Evolutionary conservation across 2,797 vertebrate genomes (phyloP).

Genomic region (Avahi laniger): DNA sequence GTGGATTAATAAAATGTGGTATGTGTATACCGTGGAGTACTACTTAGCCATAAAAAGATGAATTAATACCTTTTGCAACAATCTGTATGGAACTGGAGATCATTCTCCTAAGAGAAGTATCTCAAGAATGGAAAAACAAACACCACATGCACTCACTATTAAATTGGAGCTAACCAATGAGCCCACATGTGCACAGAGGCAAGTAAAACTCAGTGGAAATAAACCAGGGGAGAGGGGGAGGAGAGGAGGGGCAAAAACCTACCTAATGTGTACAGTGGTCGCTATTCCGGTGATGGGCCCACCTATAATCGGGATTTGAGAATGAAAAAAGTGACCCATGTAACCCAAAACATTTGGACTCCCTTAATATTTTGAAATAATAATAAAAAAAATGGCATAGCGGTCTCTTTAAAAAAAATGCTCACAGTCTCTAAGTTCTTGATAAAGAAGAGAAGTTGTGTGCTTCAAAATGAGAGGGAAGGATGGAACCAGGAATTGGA

Average conservation of each 20-base stretch:
- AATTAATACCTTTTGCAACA: background rate
- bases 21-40: background rate
- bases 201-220: background rate
- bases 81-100: background rate
- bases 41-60: background rate
- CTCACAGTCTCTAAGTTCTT: background rate
- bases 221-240: background rate
- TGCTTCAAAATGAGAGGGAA: slow-evolving; percentile 17
- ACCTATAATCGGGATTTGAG: background rate
- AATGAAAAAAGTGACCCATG: background rate
- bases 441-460: background rate
- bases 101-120: background rate
- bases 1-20: background rate
- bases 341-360: background rate
- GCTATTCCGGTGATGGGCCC: background rate
- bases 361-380: background rate
- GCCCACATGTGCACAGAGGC: background rate
- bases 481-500: background rate
- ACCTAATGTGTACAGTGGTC: background rate
- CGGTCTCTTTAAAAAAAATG: background rate
- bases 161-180: background rate
- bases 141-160: background rate
- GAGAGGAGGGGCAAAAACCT: background rate
- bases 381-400: background rate
- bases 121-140: background rate